These are phyloP conservation scores for Drosophila jambulina DNA, from an alignment of 1,140 invertebrate species.

Conservation along the genomic window DNA sequence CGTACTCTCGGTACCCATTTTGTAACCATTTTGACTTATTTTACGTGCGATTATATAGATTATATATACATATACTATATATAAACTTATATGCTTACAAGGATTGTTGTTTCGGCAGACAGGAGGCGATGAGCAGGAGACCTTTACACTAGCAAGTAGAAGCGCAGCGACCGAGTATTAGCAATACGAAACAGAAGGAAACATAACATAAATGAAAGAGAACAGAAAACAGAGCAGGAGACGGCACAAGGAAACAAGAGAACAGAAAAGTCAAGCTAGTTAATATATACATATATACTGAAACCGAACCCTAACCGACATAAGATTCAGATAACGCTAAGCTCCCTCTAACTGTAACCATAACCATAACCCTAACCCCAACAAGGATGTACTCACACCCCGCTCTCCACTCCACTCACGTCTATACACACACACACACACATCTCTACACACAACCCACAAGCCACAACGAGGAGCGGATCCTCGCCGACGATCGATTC, in stretches of 20 bases:
- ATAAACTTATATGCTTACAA: constrained; percentile 54
- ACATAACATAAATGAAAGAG: neutral
- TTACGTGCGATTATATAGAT: constrained; percentile 61
- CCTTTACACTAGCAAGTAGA: constrained; percentile 61
- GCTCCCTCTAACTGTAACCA: constrained; percentile 9
- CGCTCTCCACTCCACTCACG: neutral
- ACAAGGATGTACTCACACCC: constrained; percentile 28
- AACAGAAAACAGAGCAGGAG: neutral
- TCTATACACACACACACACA: neutral
- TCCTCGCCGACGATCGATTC: constrained; percentile 6
- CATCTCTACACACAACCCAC: neutral
- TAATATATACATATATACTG: constrained; percentile 10
- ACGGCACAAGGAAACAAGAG: neutral
- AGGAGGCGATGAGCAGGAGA: constrained; percentile 7
- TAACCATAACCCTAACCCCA: neutral
- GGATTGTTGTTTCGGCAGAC: constrained; percentile 49
- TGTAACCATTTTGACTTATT: constrained; percentile 79
- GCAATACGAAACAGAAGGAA: constrained; percentile 23
- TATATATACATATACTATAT: constrained; percentile 32
- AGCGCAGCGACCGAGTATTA: constrained; percentile 28
- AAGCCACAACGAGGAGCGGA: constrained; percentile 5
- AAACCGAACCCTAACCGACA: constrained; percentile 5
- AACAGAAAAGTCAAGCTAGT: constrained; percentile 18
- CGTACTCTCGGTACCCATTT: constrained; percentile 63
- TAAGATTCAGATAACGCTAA: constrained; percentile 22